These are phyloP conservation scores for Pseudorectes ferrugineus DNA, from an alignment of 2,113 vertebrate genomes.

Conservation along the genomic window DNA sequence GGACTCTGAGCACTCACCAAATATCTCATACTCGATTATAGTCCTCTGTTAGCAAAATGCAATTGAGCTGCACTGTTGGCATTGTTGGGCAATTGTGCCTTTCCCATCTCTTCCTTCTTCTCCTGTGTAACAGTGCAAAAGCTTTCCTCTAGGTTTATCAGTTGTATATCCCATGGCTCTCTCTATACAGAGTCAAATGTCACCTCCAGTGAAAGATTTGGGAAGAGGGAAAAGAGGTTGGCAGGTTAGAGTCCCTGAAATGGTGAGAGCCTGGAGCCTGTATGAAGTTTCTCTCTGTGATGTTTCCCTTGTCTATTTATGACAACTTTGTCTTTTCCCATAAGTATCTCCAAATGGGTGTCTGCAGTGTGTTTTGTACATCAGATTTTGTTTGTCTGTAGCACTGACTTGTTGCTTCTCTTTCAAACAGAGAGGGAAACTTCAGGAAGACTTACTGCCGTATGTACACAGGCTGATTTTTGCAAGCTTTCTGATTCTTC, in stretches of 20 bases:
- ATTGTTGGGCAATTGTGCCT: neutral
- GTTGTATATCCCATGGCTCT: neutral
- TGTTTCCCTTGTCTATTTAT: neutral
- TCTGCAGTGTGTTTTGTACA: accelerated
- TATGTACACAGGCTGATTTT: neutral
- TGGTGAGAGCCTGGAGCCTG: neutral
- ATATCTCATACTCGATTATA: neutral
- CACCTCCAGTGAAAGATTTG: neutral
- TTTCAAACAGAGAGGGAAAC: neutral
- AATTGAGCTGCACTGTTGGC: neutral
- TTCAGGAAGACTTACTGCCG: neutral
- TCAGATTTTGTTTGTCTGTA: neutral
- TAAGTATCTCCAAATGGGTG: neutral
- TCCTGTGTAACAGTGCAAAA: neutral
- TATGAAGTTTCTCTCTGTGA: neutral
- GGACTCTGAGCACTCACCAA: neutral
- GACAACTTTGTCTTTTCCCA: neutral
- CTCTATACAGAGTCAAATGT: neutral
- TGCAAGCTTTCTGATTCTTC: neutral
- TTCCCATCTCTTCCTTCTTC: neutral
- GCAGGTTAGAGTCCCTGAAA: neutral
- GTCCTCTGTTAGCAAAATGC: neutral
- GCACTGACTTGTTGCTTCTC: neutral
- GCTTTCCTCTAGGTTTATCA: neutral
- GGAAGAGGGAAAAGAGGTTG: neutral